Conservation (phyloP, 2,888 invertebrate species). For the Lacanobia oleracea region DNA sequence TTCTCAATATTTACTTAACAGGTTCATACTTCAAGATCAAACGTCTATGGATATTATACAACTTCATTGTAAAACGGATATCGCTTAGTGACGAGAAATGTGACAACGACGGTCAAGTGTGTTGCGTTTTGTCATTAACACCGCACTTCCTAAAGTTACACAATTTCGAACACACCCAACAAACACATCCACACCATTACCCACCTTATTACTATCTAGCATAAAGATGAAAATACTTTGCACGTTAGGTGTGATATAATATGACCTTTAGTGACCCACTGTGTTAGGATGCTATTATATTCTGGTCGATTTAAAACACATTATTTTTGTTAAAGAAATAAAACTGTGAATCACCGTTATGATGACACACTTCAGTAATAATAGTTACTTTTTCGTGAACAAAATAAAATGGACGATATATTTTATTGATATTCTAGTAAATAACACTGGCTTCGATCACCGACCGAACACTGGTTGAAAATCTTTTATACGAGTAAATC, state of each 20-base stretch:
- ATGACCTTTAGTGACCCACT: constrained; percentile 49
- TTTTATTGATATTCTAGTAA: not conserved
- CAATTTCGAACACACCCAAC: constrained; percentile 26
- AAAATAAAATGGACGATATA: constrained; percentile 15
- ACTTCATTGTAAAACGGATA: constrained; percentile 25
- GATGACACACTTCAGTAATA: constrained; percentile 33
- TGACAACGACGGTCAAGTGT: constrained; percentile 40
- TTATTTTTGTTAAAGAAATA: constrained; percentile 43
- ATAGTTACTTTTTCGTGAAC: constrained; percentile 6
- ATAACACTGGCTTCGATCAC: not conserved
- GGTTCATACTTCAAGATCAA: not conserved
- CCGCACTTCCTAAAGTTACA: constrained; percentile 45
- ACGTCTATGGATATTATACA: constrained; percentile 9
- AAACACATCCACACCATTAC: not conserved
- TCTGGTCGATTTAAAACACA: constrained; percentile 51
- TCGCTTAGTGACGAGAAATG: constrained; percentile 13
- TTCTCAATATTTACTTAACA: not conserved
- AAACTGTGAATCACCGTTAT: constrained; percentile 48
- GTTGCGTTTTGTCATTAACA: constrained; percentile 36
- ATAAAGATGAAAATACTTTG: constrained; percentile 6
- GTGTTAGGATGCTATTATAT: constrained; percentile 42
- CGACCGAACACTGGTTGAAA: not conserved
- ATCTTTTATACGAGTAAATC: not conserved
- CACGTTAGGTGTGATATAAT: constrained; percentile 49
- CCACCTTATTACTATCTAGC: not conserved